Evolutionary conservation across 1,140 invertebrate species (phyloP).

Genomic region (Lucilia cuprina): DNA sequence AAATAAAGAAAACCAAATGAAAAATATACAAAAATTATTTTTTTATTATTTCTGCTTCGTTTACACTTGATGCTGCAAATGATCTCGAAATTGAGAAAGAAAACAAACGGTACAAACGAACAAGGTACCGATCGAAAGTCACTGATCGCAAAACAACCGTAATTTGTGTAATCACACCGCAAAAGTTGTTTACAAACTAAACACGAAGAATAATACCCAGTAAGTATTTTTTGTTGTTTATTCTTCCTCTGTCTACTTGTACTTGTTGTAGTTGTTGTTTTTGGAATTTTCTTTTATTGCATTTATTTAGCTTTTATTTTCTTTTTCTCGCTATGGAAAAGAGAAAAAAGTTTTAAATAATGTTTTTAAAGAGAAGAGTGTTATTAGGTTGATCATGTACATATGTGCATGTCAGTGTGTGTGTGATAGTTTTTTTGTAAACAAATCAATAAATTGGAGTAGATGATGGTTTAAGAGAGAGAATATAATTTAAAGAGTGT

Average conservation of each 20-base stretch:
- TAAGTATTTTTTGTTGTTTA: background rate
- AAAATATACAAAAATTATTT: background rate
- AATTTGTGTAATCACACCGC: constrained; percentile 18
- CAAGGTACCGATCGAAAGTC: background rate
- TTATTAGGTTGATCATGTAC: no score
- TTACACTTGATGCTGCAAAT: background rate
- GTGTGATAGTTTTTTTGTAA: background rate
- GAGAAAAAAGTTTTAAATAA: background rate
- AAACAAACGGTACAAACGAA: background rate
- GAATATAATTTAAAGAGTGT: background rate
- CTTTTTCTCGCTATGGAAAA: background rate
- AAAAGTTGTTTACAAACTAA: constrained; percentile 32
- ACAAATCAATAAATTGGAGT: background rate
- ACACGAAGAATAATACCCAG: background rate
- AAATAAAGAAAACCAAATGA: background rate
- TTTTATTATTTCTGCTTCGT: background rate
- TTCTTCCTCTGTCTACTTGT: background rate
- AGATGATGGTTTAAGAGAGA: background rate
- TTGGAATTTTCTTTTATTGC: constrained; percentile 13
- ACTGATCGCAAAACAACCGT: constrained; percentile 2
- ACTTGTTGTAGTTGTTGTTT: background rate
- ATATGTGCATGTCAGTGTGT: no score
- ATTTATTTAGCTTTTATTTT: background rate
- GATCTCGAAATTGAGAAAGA: background rate
- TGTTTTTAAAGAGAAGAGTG: background rate